Evolutionary conservation across 30 jellyfish, hydroid and myxozoan genomes (phyloP).

Genomic region (Hydractinia symbiolongicarpus): DNA sequence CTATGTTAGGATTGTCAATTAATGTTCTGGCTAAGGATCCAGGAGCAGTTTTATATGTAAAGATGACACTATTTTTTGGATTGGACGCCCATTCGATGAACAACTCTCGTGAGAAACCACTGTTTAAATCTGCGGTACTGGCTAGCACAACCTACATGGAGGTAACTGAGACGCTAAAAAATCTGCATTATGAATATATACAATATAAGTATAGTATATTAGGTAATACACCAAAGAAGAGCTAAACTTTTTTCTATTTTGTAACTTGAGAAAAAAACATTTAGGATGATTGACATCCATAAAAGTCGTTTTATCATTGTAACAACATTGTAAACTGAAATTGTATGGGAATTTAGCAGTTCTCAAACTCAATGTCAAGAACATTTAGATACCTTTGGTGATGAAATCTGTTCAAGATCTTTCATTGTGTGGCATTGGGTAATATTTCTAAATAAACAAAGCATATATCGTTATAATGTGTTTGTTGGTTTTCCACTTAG

Average conservation of each 20-base stretch:
- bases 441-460: slow-evolving; percentile 44
- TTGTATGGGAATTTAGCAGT: too few relatives aligned
- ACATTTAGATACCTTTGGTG: slow-evolving; percentile 63
- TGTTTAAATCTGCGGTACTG: slow-evolving; percentile 67
- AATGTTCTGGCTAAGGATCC: slow-evolving; percentile 85
- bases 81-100: slow-evolving; percentile 72
- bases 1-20: slow-evolving; percentile 65
- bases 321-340: too few relatives aligned
- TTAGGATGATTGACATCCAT: too few relatives aligned
- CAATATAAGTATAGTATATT: neutral
- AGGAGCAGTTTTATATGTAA: slow-evolving; percentile 69
- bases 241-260: neutral
- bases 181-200: neutral
- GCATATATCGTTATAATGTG: neutral
- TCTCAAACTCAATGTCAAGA: too few relatives aligned
- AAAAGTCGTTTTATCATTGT: too few relatives aligned
- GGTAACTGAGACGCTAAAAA: neutral
- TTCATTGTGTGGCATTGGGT: slow-evolving; percentile 77
- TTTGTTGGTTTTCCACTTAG: neutral
- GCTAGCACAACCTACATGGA: slow-evolving; percentile 74
- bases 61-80: slow-evolving; percentile 70
- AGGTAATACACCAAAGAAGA: neutral
- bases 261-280: too few relatives aligned
- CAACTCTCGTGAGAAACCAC: slow-evolving; percentile 85
- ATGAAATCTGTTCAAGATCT: slow-evolving; percentile 66